Conservation (phyloP, 2,113 vertebrate species). For the Chaetops frenatus region DNA sequence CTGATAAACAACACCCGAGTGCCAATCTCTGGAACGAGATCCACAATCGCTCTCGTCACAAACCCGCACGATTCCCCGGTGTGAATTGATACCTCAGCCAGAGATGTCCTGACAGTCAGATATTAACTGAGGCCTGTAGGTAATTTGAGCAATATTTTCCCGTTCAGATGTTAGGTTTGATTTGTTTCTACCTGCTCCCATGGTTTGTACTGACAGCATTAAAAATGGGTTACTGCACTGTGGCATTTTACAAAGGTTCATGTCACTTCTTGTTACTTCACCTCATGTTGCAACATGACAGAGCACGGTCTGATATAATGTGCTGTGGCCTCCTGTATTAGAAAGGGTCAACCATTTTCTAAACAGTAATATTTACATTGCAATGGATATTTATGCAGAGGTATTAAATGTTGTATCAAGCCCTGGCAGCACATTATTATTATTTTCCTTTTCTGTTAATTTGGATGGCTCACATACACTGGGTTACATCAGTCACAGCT, state of each 20-base stretch:
- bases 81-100: not conserved
- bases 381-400: not conserved
- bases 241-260: slow-evolving; percentile 60
- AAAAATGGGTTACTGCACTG: slow-evolving; percentile 52
- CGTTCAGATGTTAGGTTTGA: slow-evolving; percentile 26
- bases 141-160: slow-evolving; percentile 54
- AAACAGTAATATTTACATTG: slow-evolving; percentile 30
- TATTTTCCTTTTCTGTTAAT: not conserved
- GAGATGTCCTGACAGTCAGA: not conserved
- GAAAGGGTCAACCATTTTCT: slow-evolving; percentile 23
- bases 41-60: not conserved
- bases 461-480: not conserved
- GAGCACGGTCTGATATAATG: slow-evolving; percentile 17
- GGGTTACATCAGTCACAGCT: not conserved
- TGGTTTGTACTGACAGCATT: slow-evolving; percentile 43
- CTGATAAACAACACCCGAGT: not conserved
- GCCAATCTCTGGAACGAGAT: not conserved
- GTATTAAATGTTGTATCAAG: not conserved
- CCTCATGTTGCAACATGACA: not conserved
- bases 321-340: slow-evolving; percentile 9
- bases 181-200: slow-evolving; percentile 47
- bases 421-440: not conserved
- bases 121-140: not conserved
- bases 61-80: not conserved
- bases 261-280: slow-evolving; percentile 56